Conservation (phyloP, 2,888 invertebrate species). For the Pristionchus fissidentatus region DNA sequence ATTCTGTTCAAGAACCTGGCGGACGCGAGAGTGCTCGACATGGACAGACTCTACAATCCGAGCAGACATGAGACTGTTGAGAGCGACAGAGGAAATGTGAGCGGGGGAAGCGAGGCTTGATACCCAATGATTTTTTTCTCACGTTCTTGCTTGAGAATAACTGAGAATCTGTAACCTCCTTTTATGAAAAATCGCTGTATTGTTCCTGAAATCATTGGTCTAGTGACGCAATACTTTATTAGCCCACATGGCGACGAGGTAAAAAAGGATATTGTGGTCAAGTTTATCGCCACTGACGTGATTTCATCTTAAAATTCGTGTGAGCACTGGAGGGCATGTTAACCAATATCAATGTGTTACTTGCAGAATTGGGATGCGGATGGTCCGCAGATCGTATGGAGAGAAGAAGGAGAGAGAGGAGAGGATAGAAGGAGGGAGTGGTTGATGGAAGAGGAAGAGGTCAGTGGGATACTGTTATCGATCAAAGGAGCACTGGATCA, state of each 20-base stretch:
- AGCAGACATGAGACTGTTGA: neutral
- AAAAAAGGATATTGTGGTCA: neutral
- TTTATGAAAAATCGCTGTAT: no score
- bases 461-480: no score
- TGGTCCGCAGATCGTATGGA: neutral
- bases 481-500: no score
- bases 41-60: neutral
- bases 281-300: neutral
- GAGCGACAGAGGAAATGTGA: no score
- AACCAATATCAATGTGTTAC: neutral
- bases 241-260: no score
- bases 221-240: no score
- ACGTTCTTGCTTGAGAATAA: no score
- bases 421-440: neutral
- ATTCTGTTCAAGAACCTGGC: conserved; percentile 3
- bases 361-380: neutral
- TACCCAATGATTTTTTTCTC: no score
- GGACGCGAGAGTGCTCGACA: conserved; percentile 4
- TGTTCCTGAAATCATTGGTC: no score
- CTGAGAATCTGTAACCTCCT: no score
- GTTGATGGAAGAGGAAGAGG: neutral
- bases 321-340: neutral
- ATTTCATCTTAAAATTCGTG: neutral
- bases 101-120: no score
- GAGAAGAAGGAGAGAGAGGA: neutral